Evolutionary conservation across 2,888 invertebrate species (phyloP), one percentile per base, ranked within the genome.

Genomic region (Falcaria lacertinaria): DNA sequence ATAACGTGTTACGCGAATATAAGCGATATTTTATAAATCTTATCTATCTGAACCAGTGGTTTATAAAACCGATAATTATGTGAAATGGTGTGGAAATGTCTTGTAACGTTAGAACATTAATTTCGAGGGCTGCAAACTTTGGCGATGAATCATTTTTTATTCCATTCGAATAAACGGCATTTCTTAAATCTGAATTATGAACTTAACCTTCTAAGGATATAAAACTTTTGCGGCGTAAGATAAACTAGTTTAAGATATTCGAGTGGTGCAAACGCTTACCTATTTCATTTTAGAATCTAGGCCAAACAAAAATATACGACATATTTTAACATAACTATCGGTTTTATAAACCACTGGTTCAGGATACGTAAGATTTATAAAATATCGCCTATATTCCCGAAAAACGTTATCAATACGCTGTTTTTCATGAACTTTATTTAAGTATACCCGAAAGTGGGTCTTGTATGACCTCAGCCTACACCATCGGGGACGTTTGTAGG

Each of bases 271-370:
- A n/a, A n/a, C n/a, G n/a, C n/a, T n/a, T n/a, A n/a, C n/a, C n/a
- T n/a, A n/a, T n/a, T n/a, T n/a, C n/a, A n/a, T n/a, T n/a, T n/a
- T n/a, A n/a, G n/a, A n/a, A n/a, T n/a, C n/a, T n/a, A n/a, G n/a
- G n/a, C n/a, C n/a, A n/a, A n/a, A n/a, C n/a, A n/a, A n/a, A n/a
- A n/a, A n/a, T n/a, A n/a, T n/a, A n/a, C n/a, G n/a, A n/a, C n/a
- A n/a, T n/a, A n/a, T n/a, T 62, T 69, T 59, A 57, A 57, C 60
- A 55, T 57, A 55, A 58, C 62, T 58, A 67, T 64, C 63, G 52
- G 60, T 52, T 63, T 60, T 51, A 49, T 52, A 52, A 55, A 47
- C 47, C 55, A 58, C 47, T 63, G 62, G 60, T 57, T 64, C 57
- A 56, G 55, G n/a, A 60, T 47, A 64, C 56, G 64, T 64, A 63